Evolutionary conservation across 2,113 vertebrate species (phyloP).

Genomic region (Labrus mixtus): DNA sequence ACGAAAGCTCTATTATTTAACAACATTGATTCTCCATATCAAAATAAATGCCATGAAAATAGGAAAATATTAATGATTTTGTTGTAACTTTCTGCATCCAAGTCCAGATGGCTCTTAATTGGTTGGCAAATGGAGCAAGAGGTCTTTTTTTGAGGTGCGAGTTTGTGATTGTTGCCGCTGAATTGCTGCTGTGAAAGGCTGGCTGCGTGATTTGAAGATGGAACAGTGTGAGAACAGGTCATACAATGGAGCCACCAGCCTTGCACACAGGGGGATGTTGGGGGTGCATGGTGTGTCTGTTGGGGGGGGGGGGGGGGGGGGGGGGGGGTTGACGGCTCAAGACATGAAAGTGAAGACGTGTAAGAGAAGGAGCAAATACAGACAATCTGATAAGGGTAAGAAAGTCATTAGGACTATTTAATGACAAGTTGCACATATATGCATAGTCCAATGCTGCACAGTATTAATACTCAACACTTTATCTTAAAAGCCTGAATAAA

Average conservation of each 20-base stretch:
- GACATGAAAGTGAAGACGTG: conserved; percentile 80
- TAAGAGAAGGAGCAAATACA: conserved; percentile 66
- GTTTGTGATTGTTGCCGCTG: conserved; percentile 95
- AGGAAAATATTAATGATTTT: conserved; percentile 58
- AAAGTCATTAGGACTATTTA: conserved; percentile 20
- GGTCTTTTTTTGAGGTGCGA: conserved; percentile 93
- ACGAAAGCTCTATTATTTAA: conserved; percentile 7
- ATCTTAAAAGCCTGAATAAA: too few relatives aligned
- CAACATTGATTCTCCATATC: conserved; percentile 23
- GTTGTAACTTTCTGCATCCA: conserved; percentile 77
- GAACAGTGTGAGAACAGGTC: conserved; percentile 90
- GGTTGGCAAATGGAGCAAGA: conserved; percentile 92
- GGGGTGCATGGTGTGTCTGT: conserved; percentile 68
- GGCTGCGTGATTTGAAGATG: conserved; percentile 88
- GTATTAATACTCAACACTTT: not conserved
- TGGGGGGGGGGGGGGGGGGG: conserved; percentile 62
- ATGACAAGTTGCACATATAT: not conserved
- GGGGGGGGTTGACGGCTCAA: conserved; percentile 82
- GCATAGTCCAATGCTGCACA: not conserved
- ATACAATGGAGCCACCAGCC: conserved; percentile 92
- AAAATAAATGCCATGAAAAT: conserved; percentile 54
- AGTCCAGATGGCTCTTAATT: conserved; percentile 97
- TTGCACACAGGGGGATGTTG: conserved; percentile 74
- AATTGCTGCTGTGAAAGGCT: conserved; percentile 94
- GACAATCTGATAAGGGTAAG: conserved; percentile 20